phyloP scores from a whole-genome alignment of 2,888 invertebrate genomes.

The Seladonia tumulorum region DNA sequence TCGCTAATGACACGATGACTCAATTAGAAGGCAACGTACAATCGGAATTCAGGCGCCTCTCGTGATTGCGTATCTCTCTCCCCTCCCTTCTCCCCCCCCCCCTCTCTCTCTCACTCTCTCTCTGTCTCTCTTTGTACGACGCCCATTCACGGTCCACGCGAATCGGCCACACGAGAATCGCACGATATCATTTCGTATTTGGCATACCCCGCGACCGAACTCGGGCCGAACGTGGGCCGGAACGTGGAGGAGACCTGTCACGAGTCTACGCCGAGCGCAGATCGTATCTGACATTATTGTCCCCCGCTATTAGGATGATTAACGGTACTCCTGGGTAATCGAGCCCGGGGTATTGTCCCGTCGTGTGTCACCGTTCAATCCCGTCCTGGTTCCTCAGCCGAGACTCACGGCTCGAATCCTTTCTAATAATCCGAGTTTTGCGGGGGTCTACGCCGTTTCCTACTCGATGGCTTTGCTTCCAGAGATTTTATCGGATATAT shows the following conservation, averaged over 20 bases:
- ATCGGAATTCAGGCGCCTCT: slow-evolving; percentile 69
- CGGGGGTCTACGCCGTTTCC: not conserved
- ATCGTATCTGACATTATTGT: slow-evolving; percentile 71
- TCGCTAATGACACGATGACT: slow-evolving; percentile 74
- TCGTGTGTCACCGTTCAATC: slow-evolving; percentile 65
- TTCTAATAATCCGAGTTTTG: slow-evolving; percentile 21
- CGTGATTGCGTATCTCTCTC: slow-evolving; percentile 41
- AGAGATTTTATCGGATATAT: not conserved
- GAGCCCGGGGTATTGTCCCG: slow-evolving; percentile 67
- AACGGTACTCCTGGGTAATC: slow-evolving; percentile 67
- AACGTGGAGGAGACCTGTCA: slow-evolving; percentile 52
- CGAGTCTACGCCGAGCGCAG: slow-evolving; percentile 59
- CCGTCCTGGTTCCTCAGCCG: slow-evolving; percentile 47
- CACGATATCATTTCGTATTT: slow-evolving; percentile 45
- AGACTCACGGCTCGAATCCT: slow-evolving; percentile 30
- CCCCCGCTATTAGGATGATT: slow-evolving; percentile 71
- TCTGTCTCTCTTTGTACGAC: slow-evolving; percentile 47
- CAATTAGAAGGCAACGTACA: slow-evolving; percentile 69
- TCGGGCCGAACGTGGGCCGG: slow-evolving; percentile 48
- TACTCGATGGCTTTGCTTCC: not conserved
- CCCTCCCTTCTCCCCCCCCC: not conserved
- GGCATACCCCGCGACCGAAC: slow-evolving; percentile 37
- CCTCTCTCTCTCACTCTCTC: not conserved
- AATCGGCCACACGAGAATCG: not conserved
- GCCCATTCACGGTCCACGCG: slow-evolving; percentile 43